Evolutionary conservation across 2,113 vertebrate genomes (phyloP).

Genomic region (Andinoacara biseriatus): DNA sequence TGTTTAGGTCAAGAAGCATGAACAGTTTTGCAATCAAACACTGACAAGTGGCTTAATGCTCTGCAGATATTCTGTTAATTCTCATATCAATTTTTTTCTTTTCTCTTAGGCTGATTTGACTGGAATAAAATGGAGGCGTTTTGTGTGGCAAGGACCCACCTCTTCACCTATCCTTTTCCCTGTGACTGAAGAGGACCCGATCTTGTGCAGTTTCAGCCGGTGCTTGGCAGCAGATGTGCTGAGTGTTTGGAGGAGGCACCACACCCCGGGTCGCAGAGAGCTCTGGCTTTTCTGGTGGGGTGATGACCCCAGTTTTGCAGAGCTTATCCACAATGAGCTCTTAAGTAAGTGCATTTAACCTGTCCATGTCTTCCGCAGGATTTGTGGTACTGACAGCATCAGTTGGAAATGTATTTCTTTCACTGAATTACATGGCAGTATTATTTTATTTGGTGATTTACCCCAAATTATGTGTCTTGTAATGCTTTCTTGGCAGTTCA

Average conservation of each 20-base stretch:
- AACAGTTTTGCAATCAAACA: constrained; percentile 21
- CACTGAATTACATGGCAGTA: neutral
- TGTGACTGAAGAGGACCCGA: constrained; percentile 98
- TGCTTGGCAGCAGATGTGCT: constrained; percentile 95
- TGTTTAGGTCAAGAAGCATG: neutral
- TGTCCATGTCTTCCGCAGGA: neutral
- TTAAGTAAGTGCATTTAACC: constrained; percentile 83
- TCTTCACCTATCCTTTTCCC: constrained; percentile 98
- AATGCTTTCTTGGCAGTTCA: neutral
- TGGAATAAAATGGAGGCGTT: constrained; percentile 99
- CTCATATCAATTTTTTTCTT: constrained; percentile 1
- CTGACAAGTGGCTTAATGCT: constrained; percentile 2
- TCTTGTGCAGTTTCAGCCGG: constrained; percentile 98
- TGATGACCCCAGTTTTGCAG: constrained; percentile 96
- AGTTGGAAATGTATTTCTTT: neutral
- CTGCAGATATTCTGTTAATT: neutral
- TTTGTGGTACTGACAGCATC: neutral
- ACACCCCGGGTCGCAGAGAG: constrained; percentile 93
- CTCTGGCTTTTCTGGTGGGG: constrained; percentile 99
- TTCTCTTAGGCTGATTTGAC: constrained; percentile 92
- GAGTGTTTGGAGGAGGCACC: constrained; percentile 96
- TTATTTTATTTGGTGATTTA: constrained; percentile 1
- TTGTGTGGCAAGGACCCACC: constrained; percentile 96
- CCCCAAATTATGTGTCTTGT: neutral
- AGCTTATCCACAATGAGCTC: constrained; percentile 97